Evolutionary conservation across 92 coral and sea anemone genomes (phyloP), one percentile per base, ranked within the genome.

Genomic region (Palythoa grandiflora): DNA sequence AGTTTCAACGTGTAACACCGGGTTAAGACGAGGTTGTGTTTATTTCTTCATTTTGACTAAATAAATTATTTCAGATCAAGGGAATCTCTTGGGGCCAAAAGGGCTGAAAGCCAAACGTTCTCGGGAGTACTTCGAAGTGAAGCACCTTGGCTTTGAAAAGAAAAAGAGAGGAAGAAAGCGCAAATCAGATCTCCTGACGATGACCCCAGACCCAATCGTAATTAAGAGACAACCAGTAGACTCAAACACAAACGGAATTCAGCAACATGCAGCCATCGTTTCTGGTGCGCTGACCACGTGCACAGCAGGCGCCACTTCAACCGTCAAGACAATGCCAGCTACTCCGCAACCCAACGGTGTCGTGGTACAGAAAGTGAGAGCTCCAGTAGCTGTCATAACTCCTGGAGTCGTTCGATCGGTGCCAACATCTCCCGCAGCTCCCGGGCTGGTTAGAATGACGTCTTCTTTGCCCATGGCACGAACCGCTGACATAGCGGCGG

Each of bases 21-120:
- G 28, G 0, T 28, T 28, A 28, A 28, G 50, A 8, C 50, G 50
- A 55, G 68, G 8, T 15, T 61, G 8, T 61, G 16, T 61, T 61
- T 1, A 5, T 14, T 61, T 61, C 1, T 61, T 61, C 20, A 5
- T 61, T 11, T 61, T 61, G 28, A n/a, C 20, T 7, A 63, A 63
- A 63, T 63, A 7, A 63, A 63, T 17, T 63, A n/a, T 63, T 63
- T 19, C 85, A 97, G 99, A 97, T 75, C 98, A 95, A 90, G 99
- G 99, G 57, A 97, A 97, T 88, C 89, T 97, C 7, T 96, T 95
- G 84, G 99, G 99, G 13, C 99, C 99, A 5, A 97, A 97, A 88
- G 99, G 99, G 53, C 87, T 97, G 76, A 97, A 97, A 78, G 99
- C 99, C 50, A 97, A 97, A 75, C 94, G 99, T 57, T 96, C 99